Percentiles rank a stretch among this genome's conserved stretches.
Conservation (phyloP, 1,140 invertebrate species). For the Octopus bimaculoides region DNA sequence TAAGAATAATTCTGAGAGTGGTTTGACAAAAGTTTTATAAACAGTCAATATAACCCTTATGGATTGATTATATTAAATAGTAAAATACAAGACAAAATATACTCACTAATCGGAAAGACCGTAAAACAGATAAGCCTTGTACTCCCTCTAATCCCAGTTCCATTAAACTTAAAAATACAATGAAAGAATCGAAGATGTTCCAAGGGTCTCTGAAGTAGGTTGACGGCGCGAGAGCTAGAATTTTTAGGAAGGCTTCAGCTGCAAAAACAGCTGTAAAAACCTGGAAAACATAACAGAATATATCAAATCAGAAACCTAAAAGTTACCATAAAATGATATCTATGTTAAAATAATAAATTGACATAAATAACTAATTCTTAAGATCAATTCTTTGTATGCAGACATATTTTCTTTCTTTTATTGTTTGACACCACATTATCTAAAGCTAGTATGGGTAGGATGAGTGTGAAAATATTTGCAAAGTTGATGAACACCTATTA, state of each 20-base stretch:
- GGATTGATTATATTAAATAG: not conserved
- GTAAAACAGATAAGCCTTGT: slow-evolving; percentile 91
- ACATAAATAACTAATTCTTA: not conserved
- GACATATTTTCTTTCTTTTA: no score
- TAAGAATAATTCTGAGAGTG: no score
- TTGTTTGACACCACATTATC: no score
- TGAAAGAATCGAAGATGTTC: slow-evolving; percentile 99
- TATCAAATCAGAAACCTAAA: no score
- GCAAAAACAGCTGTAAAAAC: slow-evolving; percentile 98
- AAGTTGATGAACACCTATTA: no score
- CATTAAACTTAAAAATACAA: slow-evolving; percentile 90
- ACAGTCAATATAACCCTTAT: no score
- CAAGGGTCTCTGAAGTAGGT: slow-evolving; percentile 98
- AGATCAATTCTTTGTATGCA: not conserved
- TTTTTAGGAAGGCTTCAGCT: slow-evolving; percentile 92
- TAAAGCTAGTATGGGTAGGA: no score
- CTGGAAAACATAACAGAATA: slow-evolving; percentile 61
- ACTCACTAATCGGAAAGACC: slow-evolving; percentile 96
- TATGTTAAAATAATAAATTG: not conserved
- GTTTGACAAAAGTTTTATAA: no score
- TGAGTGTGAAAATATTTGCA: no score
- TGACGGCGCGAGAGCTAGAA: slow-evolving; percentile 94
- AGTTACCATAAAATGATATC: not conserved
- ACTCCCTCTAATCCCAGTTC: slow-evolving; percentile 91
- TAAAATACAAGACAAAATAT: slow-evolving; percentile 9